Evolutionary conservation across 2,888 invertebrate genomes (phyloP), one percentile per base, ranked within the genome.

Genomic region (Ditula angustiorana): DNA sequence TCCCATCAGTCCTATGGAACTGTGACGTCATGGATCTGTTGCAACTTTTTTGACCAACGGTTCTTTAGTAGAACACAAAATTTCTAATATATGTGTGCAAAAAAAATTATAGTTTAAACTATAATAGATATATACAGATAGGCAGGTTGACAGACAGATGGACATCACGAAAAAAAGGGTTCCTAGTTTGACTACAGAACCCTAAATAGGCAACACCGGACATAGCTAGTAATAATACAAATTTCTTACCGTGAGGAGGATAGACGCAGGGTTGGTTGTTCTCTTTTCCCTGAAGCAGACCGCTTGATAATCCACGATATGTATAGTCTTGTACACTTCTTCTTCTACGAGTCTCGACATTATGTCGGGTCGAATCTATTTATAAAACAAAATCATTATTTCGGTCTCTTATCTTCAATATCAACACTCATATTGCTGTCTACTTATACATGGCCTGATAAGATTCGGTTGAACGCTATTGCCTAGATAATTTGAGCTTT

Each of bases 291-390:
- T 94, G 74, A 97, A 96, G 83, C 98, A 98, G 19, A 98, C 97
- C 0, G 96, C 97, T 87, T 98, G 98, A 81, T 98, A 98, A 84
- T 98, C 98, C 71, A 96, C 96, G 60, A 98, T 94, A 60, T 95
- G 94, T 10, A 97, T 95, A 61, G 94, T 93, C 72, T 95, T 95
- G 83, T 95, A 98, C 33, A 98, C 95, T 7, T 95, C 95, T 67
- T 96, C 96, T 65, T 95, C 94, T 0, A 98, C 94, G 55, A 97
- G 86, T 73, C 93, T 94, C 61, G 94, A 90, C 96, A 98, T 97
- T 23, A 98, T 94, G 47, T 95, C 95, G 2, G 96, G 95, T 68
- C 96, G 95, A 33, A 92, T 76, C 92, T 92, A 72, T 30, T 73
- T 74, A 55, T 11, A 23, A 57, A 55, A 8, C 37, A 37, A 61